phyloP scores from a whole-genome alignment of 2,888 invertebrate genomes.

The Drepanosiphum platanoidis region DNA sequence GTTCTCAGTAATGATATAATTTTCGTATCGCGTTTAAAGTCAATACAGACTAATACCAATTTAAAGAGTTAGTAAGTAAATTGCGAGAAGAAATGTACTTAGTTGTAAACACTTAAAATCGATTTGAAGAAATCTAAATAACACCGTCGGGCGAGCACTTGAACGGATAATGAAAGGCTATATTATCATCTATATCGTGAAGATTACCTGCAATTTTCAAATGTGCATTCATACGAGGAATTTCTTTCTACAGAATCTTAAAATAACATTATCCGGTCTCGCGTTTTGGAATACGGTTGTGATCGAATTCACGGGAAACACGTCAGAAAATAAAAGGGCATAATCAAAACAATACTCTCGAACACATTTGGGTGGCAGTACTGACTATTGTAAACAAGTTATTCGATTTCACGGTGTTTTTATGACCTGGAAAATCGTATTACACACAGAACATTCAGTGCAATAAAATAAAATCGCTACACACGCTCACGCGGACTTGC shows the following conservation, averaged over 20 bases:
- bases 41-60: too few relatives aligned
- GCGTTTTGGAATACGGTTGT: background rate
- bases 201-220: too few relatives aligned
- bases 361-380: background rate
- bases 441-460: background rate
- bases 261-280: background rate
- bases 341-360: constrained; percentile 12
- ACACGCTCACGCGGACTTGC: background rate
- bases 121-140: too few relatives aligned
- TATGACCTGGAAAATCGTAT: constrained; percentile 48
- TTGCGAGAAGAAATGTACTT: too few relatives aligned
- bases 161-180: too few relatives aligned
- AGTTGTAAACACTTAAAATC: too few relatives aligned
- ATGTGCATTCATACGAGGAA: background rate
- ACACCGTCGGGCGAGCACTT: too few relatives aligned
- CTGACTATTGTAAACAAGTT: background rate
- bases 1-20: background rate
- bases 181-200: too few relatives aligned
- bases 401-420: constrained; percentile 37
- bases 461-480: constrained; percentile 8
- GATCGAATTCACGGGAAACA: background rate
- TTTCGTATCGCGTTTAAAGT: background rate
- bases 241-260: background rate
- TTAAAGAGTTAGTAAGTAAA: too few relatives aligned
- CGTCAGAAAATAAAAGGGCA: background rate